phyloP scores from a whole-genome alignment of 2,113 vertebrate genomes.

The Eubucco bourcierii region DNA sequence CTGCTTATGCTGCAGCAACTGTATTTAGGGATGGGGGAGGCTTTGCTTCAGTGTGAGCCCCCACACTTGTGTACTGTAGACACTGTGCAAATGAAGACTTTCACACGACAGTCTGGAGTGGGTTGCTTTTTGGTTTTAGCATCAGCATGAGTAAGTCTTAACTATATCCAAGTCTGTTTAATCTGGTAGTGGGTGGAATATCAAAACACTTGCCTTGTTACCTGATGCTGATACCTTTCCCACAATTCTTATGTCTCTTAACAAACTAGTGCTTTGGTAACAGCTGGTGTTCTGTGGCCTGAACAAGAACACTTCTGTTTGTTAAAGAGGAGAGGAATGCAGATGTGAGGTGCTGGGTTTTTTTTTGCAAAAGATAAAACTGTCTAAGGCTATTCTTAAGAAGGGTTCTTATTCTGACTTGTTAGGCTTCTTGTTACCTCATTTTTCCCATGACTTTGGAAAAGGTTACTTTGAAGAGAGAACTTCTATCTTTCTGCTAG shows the following conservation, averaged over 20 bases:
- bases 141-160: neutral
- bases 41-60: neutral
- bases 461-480: neutral
- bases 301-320: neutral
- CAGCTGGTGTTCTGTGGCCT: neutral
- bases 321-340: neutral
- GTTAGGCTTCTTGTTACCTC: neutral
- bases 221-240: neutral
- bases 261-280: neutral
- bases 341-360: neutral
- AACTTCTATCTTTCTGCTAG: neutral
- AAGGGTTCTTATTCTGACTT: neutral
- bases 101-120: neutral
- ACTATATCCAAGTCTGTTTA: neutral
- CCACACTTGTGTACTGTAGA: neutral
- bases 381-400: neutral
- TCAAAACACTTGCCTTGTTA: neutral
- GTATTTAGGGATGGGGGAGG: neutral
- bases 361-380: neutral
- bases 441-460: no score
- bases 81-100: neutral
- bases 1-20: neutral
- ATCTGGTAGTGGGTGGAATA: neutral
- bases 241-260: neutral
- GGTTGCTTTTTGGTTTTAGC: neutral